Base-by-base conservation (phyloP, 2,888 invertebrate species). In the Ellobium chinense region DNA sequence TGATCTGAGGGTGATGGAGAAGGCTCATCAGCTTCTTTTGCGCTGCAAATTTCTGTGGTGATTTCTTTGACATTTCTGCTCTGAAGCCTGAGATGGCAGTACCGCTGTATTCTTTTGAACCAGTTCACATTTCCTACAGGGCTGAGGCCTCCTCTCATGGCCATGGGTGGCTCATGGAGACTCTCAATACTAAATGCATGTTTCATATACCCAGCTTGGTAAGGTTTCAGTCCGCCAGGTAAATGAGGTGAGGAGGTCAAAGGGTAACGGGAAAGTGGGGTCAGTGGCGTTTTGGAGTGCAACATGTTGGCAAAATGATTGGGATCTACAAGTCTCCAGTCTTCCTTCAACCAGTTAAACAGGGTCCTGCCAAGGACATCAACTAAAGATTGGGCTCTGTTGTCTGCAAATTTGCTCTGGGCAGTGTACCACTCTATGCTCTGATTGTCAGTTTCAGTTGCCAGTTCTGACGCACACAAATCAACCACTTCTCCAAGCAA, bases 401-500 rank as follows among this genome's bases (percentile, higher is more conserved):
- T 82, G 14, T 85, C 85, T 31, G 88, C 86, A n/a, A 81, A 83
- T 27, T 85, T 86, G 68, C 81, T 84, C 66, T 91, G 88, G 34
- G 88, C 86, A 29, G 86, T 85, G 70, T 86, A 89, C 89, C 89
- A 91, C 56, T 89, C 89, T 21, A 80, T 74, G 7, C 81, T 85
- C 79, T 88, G 86, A 80, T 89, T 83, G 74, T 85, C 83, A 29
- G 79, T 69, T 65, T 82, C 83, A 7, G 78, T 75, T 14, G 68
- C 68, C 18, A 90, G 80, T 79, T 87, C 90, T 12, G 87, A 84
- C 5, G 87, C 85, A 80, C 90, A 91, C 46, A 89, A 83, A 69
- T 90, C 90, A 14, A 87, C 84, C 3, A 88, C 89, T 69, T 89
- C 88, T 65, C 89, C 88, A 24, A 91, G 86, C 27, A 91, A 78